Conservation (phyloP, 2,797 vertebrate species). For the Rhincodon typus region DNA sequence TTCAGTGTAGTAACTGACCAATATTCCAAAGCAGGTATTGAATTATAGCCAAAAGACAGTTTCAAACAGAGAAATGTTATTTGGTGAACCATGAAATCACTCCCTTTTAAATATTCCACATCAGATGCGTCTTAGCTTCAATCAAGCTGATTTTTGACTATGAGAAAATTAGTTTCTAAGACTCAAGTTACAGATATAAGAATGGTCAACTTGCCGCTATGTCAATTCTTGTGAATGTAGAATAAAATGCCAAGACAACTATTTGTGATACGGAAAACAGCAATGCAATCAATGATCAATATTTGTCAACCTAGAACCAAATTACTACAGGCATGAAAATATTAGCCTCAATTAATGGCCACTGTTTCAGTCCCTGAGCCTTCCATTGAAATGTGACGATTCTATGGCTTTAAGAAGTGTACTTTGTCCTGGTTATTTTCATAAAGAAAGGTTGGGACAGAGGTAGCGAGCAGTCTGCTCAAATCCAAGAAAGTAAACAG, state of each 20-base stretch:
- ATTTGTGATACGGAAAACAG: neutral
- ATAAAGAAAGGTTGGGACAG: no score
- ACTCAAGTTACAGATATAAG: neutral
- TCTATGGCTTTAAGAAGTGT: no score
- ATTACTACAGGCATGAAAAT: neutral
- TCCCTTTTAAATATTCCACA: neutral
- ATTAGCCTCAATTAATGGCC: constrained; percentile 3
- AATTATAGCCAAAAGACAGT: neutral
- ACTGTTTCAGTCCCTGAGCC: neutral
- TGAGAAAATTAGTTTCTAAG: neutral
- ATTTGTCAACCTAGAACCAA: neutral
- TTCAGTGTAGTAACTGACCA: neutral
- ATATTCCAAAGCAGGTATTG: neutral
- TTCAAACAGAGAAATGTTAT: neutral
- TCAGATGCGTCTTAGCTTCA: neutral
- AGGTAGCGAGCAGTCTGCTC: no score
- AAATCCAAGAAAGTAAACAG: no score
- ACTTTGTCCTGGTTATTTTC: no score
- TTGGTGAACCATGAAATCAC: no score
- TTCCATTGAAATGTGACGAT: neutral
- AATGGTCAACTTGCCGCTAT: neutral
- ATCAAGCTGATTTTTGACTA: neutral
- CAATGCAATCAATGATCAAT: neutral
- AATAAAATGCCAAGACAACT: constrained; percentile 5
- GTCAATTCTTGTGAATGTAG: neutral